phyloP scores from a whole-genome alignment of 1,140 invertebrate genomes.

The Phenacoccus solenopsis region DNA sequence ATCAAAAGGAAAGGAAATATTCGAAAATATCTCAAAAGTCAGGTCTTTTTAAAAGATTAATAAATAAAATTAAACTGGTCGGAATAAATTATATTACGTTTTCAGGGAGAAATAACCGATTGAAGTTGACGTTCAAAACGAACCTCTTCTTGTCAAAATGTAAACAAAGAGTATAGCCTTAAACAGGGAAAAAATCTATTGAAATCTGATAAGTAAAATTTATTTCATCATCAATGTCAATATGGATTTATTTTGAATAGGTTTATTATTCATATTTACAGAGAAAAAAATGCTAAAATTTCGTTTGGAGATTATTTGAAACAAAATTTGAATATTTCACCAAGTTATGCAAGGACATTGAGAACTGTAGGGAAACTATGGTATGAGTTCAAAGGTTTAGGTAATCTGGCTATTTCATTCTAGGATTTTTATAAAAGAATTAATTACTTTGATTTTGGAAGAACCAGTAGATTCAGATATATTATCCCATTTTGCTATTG shows the following conservation, averaged over 20 bases:
- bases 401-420: not conserved
- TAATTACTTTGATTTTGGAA: too few relatives aligned
- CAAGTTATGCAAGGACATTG: not conserved
- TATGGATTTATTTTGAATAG: not conserved
- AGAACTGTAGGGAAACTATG: not conserved
- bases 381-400: not conserved
- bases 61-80: too few relatives aligned
- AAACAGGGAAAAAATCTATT: not conserved
- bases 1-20: too few relatives aligned
- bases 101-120: too few relatives aligned
- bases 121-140: too few relatives aligned
- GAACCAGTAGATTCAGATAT: too few relatives aligned
- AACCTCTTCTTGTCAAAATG: too few relatives aligned
- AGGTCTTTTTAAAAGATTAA: too few relatives aligned
- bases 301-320: not conserved
- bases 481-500: too few relatives aligned
- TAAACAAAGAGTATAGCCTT: too few relatives aligned
- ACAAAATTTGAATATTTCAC: not conserved
- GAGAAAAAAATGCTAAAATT: not conserved
- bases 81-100: too few relatives aligned
- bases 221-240: not conserved
- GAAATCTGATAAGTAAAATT: not conserved
- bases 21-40: too few relatives aligned
- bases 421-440: not conserved
- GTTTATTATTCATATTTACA: not conserved